phyloP scores from a whole-genome alignment of 2,113 vertebrate genomes.

The Amphiprion ocellaris region DNA sequence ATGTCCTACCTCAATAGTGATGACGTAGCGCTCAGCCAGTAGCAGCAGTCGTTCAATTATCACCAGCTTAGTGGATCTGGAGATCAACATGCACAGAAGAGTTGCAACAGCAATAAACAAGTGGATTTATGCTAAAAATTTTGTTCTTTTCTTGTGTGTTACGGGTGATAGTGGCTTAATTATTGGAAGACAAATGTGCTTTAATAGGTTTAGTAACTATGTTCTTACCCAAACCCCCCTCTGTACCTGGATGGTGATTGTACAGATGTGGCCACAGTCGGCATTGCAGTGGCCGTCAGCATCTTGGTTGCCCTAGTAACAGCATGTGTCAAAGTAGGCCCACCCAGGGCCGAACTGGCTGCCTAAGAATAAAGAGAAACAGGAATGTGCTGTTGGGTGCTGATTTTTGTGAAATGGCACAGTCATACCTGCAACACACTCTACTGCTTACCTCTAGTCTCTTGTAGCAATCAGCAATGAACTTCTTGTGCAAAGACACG shows the following conservation, averaged over 20 bases:
- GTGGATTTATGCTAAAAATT: fast-evolving
- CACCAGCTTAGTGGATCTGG: slow-evolving; percentile 97
- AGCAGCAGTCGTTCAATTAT: slow-evolving; percentile 97
- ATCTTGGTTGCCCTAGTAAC: slow-evolving; percentile 99
- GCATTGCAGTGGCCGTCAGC: slow-evolving; percentile 99
- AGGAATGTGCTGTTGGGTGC: neutral
- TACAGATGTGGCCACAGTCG: slow-evolving; percentile 97
- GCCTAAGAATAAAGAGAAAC: slow-evolving; percentile 84
- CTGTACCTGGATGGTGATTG: slow-evolving; percentile 97
- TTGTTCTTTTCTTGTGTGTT: neutral
- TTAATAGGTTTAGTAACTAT: slow-evolving; percentile 57
- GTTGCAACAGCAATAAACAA: neutral
- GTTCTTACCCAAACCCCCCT: slow-evolving; percentile 75
- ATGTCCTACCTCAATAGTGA: slow-evolving; percentile 94
- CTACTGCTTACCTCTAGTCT: slow-evolving; percentile 90
- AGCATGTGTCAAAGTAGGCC: slow-evolving; percentile 96
- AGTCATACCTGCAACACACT: neutral
- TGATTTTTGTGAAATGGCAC: neutral
- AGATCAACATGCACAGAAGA: slow-evolving; percentile 13
- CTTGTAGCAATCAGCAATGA: slow-evolving; percentile 99
- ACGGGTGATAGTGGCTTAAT: neutral
- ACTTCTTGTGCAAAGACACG: slow-evolving; percentile 98
- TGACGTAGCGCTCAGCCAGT: slow-evolving; percentile 97
- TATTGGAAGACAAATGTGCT: slow-evolving; percentile 11
- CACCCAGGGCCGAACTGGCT: slow-evolving; percentile 96